phyloP scores from a whole-genome alignment of 64 coral and sea anemone genomes.

The Montipora cactus region DNA sequence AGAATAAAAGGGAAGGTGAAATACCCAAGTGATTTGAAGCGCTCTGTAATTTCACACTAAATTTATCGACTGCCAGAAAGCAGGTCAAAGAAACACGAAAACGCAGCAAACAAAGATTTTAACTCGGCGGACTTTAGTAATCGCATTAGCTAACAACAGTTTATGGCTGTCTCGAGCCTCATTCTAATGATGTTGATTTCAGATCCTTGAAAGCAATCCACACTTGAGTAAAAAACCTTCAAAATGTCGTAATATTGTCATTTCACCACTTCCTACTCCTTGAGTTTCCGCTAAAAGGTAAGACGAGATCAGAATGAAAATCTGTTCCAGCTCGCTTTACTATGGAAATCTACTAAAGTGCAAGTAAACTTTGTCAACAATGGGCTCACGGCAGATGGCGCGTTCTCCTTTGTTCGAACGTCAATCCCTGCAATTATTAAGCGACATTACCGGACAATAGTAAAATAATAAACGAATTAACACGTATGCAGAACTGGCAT shows the following conservation, averaged over 20 bases:
- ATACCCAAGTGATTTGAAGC: slow-evolving; percentile 18
- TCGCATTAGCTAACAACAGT: slow-evolving; percentile 81
- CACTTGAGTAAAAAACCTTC: slow-evolving; percentile 81
- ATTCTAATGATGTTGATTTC: slow-evolving; percentile 88
- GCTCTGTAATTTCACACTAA: slow-evolving; percentile 12
- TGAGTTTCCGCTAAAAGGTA: slow-evolving; percentile 99
- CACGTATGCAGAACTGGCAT: slow-evolving; percentile 83
- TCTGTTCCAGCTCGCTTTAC: slow-evolving; percentile 81
- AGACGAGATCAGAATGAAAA: slow-evolving; percentile 91
- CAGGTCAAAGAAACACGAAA: slow-evolving; percentile 11
- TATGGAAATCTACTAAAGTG: slow-evolving; percentile 96
- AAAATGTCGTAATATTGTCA: slow-evolving; percentile 94
- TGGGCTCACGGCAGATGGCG: slow-evolving; percentile 88
- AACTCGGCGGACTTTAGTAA: slow-evolving; percentile 42
- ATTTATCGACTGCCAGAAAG: background rate
- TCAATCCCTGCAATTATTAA: slow-evolving; percentile 99
- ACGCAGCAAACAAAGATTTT: slow-evolving; percentile 26
- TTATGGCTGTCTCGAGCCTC: slow-evolving; percentile 59
- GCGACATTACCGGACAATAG: slow-evolving; percentile 97
- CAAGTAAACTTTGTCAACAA: slow-evolving; percentile 93
- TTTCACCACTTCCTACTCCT: slow-evolving; percentile 84
- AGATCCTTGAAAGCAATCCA: slow-evolving; percentile 96
- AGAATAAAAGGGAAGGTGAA: background rate
- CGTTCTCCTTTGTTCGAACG: slow-evolving; percentile 87
- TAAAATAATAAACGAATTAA: slow-evolving; percentile 99